Evolutionary conservation across 1,140 invertebrate species (phyloP), one percentile per base, ranked within the genome.

Genomic region (Streblospio benedicti): DNA sequence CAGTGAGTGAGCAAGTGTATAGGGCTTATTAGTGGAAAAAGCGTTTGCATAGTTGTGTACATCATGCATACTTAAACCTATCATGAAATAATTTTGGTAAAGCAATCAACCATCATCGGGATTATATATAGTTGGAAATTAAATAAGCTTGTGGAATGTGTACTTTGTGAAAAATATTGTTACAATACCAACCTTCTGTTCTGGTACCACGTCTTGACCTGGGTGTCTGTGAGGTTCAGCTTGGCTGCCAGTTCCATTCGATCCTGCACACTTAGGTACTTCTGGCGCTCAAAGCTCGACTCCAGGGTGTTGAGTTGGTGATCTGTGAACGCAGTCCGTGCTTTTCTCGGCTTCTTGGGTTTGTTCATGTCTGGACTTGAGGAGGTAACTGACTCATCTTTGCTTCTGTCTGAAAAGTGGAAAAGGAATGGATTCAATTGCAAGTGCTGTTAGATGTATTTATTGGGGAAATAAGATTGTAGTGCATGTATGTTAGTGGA

Each of bases 191-290:
- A 97, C 93, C 95, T 87, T 83, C 95, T 84, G 76, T 98, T 98
- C 79, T 98, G 95, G 77, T 97, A 98, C 95, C 95, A 98, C 58
- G 95, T 98, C 79, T 98, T 98, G 67, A 98, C 95, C 84, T 99
- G 96, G 14, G 95, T 98, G 76, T 99, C 96, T 6, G 91, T 94
- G 27, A 99, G 83, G 61, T 91, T 91, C 35, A 99, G 82, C 76
- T 95, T 94, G 30, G 93, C 89, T 0, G 96, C 96, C 61, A 99
- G 79, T 80, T 98, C 94, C 90, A 98, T 96, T 59, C 96, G 82
- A 75, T 99, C 96, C 73, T 98, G 94, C 4, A 99, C 96, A 69
- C 91, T 95, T 27, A 99, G 84, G 81, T 99, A 99, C 77, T 98
- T 99, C 79, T 98, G 94, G 63, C 92, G 80, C 76, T 98, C 94